Base-by-base conservation (phyloP, 1,140 invertebrate genomes). In the Aleiodes sp. region DNA sequence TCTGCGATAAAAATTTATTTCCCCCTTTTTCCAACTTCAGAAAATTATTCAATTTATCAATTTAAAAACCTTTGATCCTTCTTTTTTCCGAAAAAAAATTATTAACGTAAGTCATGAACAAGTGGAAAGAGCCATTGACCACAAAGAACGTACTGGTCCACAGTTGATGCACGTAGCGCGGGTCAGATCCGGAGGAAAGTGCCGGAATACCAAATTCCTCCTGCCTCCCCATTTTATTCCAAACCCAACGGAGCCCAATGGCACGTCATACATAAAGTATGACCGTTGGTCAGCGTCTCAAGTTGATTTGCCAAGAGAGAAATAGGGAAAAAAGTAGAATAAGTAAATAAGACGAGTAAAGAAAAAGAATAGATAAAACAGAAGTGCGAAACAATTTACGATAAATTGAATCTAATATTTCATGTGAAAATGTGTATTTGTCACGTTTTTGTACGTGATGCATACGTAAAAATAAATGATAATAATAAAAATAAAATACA, bases 231-330 rank as follows among this genome's bases (percentile, higher is more conserved):
- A 65, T 65, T 74, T 59, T 70, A 74, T 65, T n/a, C n/a, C n/a
- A n/a, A n/a, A n/a, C n/a, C 78, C 76, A 24, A 21, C 63, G 71
- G 46, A n/a, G 71, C 73, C 78, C 70, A 71, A 76, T 66, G 75
- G 46, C 71, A 73, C 75, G 75, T 75, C 77, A 77, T 82, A 80
- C 82, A 81, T 83, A 82, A 83, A 74, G 75, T 82, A 83, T 80
- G 79, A 80, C 71, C 65, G 61, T 43, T 69, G 67, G 68, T 66
- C 70, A 70, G 59, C 69, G 12, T 59, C 67, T 68, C 77, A 68
- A 66, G 60, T 69, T 69, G 60, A 63, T 69, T 69, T 69, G 60
- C 46, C 31, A 39, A 69, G 56, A 69, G 33, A 56, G 46, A 35
- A 35, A 16, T 7, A 39, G 35, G 41, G 33, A 67, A 29, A 60